A percentile compares a stretch with the other conserved stretches of the same genome.
These are phyloP conservation scores for Brachymystax lenok DNA, from an alignment of 2,797 vertebrate genomes.

Conservation along the genomic window DNA sequence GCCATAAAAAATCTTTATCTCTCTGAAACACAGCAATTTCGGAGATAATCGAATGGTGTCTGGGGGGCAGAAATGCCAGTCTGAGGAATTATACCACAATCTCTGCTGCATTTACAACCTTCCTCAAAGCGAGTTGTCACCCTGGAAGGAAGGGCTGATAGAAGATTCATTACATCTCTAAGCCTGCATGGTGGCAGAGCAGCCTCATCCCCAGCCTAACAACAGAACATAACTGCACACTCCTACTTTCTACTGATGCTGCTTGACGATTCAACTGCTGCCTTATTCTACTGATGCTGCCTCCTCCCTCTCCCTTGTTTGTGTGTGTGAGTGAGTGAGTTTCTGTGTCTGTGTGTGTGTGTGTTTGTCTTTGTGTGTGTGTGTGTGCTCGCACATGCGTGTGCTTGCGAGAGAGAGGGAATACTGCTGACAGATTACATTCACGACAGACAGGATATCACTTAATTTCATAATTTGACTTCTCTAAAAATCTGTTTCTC, in stretches of 20 bases:
- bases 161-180: slow-evolving; percentile 94
- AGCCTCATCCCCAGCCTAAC: slow-evolving; percentile 70
- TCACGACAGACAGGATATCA: no score
- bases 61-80: slow-evolving; percentile 99
- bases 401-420: no score
- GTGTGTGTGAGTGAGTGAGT: no score
- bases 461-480: no score
- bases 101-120: slow-evolving; percentile 99
- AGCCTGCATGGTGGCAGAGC: slow-evolving; percentile 85
- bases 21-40: slow-evolving; percentile 99
- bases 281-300: no score
- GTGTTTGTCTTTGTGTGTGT: no score
- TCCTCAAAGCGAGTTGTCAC: slow-evolving; percentile 95
- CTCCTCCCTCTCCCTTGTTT: no score
- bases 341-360: no score
- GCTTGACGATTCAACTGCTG: neutral
- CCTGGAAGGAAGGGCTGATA: slow-evolving; percentile 87
- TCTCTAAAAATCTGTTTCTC: no score
- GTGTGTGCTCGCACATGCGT: no score
- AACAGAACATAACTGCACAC: slow-evolving; percentile 78
- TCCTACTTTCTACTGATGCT: slow-evolving; percentile 65
- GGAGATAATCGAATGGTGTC: slow-evolving; percentile 99
- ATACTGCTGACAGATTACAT: slow-evolving; percentile 32
- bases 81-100: slow-evolving; percentile 99
- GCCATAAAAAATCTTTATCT: slow-evolving; percentile 99